Evolutionary conservation across 2,888 invertebrate species (phyloP).

Genomic region (Augochlorella aurata): DNA sequence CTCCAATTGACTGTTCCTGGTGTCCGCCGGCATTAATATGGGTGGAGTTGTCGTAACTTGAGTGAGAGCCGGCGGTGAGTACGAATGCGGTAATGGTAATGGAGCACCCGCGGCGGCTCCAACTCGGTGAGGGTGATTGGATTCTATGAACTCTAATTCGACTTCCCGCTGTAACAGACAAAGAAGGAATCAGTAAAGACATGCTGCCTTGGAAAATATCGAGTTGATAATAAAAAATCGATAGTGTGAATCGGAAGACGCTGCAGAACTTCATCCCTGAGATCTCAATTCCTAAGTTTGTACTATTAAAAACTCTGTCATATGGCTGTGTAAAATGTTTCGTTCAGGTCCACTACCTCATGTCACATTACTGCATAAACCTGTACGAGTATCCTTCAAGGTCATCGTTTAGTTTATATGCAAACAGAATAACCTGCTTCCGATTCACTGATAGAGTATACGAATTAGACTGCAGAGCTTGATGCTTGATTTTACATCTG

Average conservation of each 20-base stretch:
- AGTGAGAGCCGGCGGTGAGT: slow-evolving; percentile 81
- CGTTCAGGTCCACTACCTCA: no score
- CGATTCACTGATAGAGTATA: no score
- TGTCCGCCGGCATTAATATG: slow-evolving; percentile 81
- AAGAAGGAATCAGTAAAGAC: not conserved
- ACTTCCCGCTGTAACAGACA: slow-evolving; percentile 74
- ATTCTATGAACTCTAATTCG: slow-evolving; percentile 77
- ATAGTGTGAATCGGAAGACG: not conserved
- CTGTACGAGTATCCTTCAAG: no score
- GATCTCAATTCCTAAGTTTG: no score
- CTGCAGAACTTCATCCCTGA: not conserved
- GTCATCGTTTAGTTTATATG: no score
- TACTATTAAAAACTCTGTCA: no score
- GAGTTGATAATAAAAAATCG: not conserved
- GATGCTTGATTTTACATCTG: no score
- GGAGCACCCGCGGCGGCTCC: slow-evolving; percentile 81
- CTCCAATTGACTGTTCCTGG: slow-evolving; percentile 82
- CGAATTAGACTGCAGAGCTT: no score
- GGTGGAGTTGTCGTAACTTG: slow-evolving; percentile 84
- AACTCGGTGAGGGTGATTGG: slow-evolving; percentile 80
- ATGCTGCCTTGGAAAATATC: not conserved
- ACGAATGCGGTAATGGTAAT: slow-evolving; percentile 81
- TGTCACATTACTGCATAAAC: no score
- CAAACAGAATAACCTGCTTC: no score
- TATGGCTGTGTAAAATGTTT: no score